Evolutionary conservation across 2,113 vertebrate species (phyloP).

Genomic region (Mus spicilegus): DNA sequence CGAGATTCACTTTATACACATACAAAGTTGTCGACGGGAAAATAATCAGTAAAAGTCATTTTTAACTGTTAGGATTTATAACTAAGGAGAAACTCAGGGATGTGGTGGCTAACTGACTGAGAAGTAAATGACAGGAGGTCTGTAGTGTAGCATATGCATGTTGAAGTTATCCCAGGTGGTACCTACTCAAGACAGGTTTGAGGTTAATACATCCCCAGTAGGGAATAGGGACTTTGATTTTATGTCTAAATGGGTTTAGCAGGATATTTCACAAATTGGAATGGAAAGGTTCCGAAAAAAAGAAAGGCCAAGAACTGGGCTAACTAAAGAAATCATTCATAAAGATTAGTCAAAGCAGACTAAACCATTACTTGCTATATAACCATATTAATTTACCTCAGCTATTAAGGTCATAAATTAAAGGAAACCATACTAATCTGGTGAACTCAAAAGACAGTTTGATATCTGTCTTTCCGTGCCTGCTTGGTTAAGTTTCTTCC

Average conservation of each 20-base stretch:
- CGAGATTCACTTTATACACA: no score
- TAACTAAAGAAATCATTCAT: not conserved
- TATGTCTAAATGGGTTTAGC: not conserved
- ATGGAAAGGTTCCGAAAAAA: not conserved
- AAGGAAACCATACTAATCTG: not conserved
- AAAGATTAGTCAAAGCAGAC: not conserved
- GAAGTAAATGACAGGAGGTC: not conserved
- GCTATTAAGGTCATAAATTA: not conserved
- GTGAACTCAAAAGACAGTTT: not conserved
- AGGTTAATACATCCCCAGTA: not conserved
- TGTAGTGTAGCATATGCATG: not conserved
- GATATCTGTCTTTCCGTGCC: not conserved
- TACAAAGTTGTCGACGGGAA: not conserved
- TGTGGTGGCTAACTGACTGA: not conserved
- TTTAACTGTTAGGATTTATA: not conserved
- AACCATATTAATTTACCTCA: not conserved
- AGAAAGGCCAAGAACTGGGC: rapidly evolving
- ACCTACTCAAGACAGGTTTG: not conserved
- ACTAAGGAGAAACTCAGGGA: not conserved
- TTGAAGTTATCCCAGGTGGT: not conserved
- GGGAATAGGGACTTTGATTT: not conserved
- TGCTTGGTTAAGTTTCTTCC: not conserved
- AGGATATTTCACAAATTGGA: not conserved
- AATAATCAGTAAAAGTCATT: not conserved
- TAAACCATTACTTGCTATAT: not conserved